A percentile compares a stretch with the other conserved stretches of the same genome.
These are phyloP conservation scores for Gopherus flavomarginatus DNA, from an alignment of 2,113 vertebrate genomes.

Conservation along the genomic window DNA sequence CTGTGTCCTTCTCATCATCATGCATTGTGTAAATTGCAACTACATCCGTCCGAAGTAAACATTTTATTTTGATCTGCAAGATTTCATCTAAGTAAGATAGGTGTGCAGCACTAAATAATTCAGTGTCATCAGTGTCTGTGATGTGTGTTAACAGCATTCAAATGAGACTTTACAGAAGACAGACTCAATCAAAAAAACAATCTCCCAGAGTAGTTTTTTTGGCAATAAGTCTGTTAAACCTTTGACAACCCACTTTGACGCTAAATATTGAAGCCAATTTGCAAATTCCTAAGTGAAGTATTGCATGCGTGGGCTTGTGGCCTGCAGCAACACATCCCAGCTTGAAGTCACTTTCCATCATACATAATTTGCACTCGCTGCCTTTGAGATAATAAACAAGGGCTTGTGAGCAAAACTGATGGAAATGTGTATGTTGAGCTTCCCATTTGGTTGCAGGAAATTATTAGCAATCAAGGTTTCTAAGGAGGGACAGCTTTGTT, in stretches of 20 bases:
- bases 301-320: not conserved
- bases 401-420: accelerated
- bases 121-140: constrained; percentile 1
- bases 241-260: not conserved
- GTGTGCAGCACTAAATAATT: constrained; percentile 32
- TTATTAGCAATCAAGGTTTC: not conserved
- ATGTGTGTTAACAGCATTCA: constrained; percentile 12
- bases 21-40: accelerated
- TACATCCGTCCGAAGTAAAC: not conserved
- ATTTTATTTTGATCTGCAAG: not conserved
- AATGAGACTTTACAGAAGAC: constrained; percentile 1
- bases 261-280: not conserved
- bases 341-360: not conserved
- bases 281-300: not conserved
- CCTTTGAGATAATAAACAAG: not conserved
- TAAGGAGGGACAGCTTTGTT: not conserved
- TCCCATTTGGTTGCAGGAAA: not conserved
- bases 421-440: not conserved
- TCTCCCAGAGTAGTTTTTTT: constrained; percentile 42
- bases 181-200: not conserved
- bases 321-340: not conserved
- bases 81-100: not conserved
- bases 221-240: not conserved
- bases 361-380: not conserved
- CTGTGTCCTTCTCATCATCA: accelerated